Conservation (phyloP, 2,113 vertebrate genomes). For the Brachypteracias leptosomus region DNA sequence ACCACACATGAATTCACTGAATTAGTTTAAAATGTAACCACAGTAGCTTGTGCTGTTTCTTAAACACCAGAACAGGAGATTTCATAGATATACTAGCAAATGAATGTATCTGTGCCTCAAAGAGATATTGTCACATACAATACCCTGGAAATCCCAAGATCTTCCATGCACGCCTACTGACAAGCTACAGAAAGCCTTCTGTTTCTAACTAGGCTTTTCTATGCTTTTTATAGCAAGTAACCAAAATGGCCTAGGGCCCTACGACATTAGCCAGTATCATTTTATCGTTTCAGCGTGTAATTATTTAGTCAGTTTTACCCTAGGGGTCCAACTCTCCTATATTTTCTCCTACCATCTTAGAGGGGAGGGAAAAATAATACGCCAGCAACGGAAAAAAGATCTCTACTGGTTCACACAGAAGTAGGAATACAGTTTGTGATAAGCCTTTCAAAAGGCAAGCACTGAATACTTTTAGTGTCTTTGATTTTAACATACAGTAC, state of each 20-base stretch:
- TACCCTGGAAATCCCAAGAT: neutral
- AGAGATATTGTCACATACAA: neutral
- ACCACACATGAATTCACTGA: neutral
- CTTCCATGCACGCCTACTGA: neutral
- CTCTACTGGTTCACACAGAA: neutral
- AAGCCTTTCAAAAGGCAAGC: slow-evolving; percentile 29
- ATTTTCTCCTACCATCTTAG: slow-evolving; percentile 11
- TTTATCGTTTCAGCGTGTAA: slow-evolving; percentile 28
- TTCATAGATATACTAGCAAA: neutral
- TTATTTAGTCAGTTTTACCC: slow-evolving; percentile 60
- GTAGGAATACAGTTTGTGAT: neutral
- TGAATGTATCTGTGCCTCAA: neutral
- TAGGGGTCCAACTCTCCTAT: neutral
- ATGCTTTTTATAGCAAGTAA: slow-evolving; percentile 44
- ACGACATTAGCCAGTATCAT: slow-evolving; percentile 28
- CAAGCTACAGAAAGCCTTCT: slow-evolving; percentile 10
- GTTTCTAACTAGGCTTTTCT: neutral
- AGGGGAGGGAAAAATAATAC: neutral
- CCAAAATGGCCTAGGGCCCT: slow-evolving; percentile 8
- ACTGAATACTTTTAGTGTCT: neutral
- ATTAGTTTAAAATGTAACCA: neutral
- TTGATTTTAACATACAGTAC: slow-evolving; percentile 14
- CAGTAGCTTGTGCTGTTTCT: fast-evolving
- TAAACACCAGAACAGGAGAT: neutral
- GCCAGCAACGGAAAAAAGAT: slow-evolving; percentile 11